Percentiles rank a stretch among this genome's conserved stretches.
phyloP scores from a whole-genome alignment of 30 jellyfish, hydroid and myxozoan species.

The Aurelia sp. region DNA sequence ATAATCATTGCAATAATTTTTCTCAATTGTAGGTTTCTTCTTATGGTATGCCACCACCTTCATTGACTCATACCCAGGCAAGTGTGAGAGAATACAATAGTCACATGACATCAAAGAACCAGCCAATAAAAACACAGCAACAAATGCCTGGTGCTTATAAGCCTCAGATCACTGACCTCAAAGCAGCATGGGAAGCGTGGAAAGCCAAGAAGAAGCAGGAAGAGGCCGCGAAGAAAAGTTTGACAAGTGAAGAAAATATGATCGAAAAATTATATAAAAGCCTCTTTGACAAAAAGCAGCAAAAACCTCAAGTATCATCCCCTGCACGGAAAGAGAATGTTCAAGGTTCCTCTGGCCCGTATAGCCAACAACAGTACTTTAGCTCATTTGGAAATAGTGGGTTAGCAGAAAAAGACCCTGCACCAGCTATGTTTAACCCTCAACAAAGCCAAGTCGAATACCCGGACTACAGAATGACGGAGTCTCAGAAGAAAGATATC shows the following conservation, averaged over 20 bases:
- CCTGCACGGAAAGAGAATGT: background rate
- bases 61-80: background rate
- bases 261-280: conserved; percentile 50
- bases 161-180: conserved; percentile 25
- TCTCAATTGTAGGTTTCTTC: too few relatives aligned
- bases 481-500: conserved; percentile 39
- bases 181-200: conserved; percentile 58
- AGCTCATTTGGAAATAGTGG: background rate
- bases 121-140: background rate
- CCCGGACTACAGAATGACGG: conserved; percentile 32
- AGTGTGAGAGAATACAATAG: background rate
- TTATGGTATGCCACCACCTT: background rate
- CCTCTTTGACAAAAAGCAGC: conserved; percentile 11
- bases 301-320: conserved; percentile 15
- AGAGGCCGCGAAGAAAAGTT: conserved; percentile 61
- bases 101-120: background rate
- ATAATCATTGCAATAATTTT: too few relatives aligned
- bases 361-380: background rate
- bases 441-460: background rate
- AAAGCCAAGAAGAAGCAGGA: conserved; percentile 55
- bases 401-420: background rate
- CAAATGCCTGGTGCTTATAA: background rate
- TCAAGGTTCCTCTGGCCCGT: conserved; percentile 3
- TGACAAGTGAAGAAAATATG: conserved; percentile 24
- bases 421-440: background rate